phyloP scores from a whole-genome alignment of 1,140 invertebrate species.

The Drosophila kikkawai region DNA sequence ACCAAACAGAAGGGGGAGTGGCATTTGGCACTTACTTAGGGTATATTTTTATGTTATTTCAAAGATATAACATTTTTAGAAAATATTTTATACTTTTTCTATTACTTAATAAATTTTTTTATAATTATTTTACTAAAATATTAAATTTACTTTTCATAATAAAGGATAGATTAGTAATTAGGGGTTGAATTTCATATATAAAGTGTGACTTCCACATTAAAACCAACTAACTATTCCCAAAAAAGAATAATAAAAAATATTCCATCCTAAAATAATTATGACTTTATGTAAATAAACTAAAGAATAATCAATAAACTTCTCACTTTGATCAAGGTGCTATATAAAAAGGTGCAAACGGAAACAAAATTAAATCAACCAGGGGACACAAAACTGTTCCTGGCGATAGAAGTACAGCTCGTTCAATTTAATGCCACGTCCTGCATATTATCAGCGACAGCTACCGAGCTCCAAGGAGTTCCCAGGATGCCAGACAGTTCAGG shows the following conservation, averaged over 20 bases:
- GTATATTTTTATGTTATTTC: not conserved
- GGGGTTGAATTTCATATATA: too few species aligned
- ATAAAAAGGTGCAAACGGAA: not conserved
- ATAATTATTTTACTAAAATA: too few species aligned
- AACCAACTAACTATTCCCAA: too few species aligned
- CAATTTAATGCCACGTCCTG: constrained; percentile 59
- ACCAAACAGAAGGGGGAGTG: not conserved
- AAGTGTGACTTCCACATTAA: too few species aligned
- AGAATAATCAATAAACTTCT: not conserved
- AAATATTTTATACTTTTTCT: too few species aligned
- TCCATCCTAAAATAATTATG: too few species aligned
- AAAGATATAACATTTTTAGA: not conserved
- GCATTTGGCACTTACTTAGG: not conserved
- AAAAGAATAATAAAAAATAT: too few species aligned
- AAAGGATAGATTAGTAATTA: too few species aligned
- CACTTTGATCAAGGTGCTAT: not conserved
- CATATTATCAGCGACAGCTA: constrained; percentile 61
- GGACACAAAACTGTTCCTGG: constrained; percentile 23
- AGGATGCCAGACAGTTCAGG: constrained; percentile 37
- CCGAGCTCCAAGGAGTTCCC: constrained; percentile 7
- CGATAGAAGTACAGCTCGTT: constrained; percentile 22
- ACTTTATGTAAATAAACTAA: too few species aligned
- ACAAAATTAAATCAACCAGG: not conserved
- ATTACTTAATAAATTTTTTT: too few species aligned
- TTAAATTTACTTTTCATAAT: too few species aligned